Percentiles rank a stretch among this genome's conserved stretches.
Evolutionary conservation across 35 echinoderm and acorn worm species (phyloP).

Genomic region (Anneissia japonica): DNA sequence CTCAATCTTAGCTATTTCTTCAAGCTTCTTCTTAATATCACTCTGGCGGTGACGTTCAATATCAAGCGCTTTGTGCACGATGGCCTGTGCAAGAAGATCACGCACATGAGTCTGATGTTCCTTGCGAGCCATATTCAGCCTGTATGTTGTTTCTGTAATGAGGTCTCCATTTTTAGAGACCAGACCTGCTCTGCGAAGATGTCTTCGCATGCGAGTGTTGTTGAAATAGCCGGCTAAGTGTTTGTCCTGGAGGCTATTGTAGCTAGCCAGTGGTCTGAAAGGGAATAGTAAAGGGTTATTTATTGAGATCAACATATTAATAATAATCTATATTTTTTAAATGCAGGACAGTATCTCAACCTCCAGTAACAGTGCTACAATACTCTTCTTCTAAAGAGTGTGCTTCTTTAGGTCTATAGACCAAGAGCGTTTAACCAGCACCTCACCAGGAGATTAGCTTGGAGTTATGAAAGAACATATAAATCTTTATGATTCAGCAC

Average conservation of each 20-base stretch:
- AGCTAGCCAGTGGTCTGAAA: conserved; percentile 77
- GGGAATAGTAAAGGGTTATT: conserved; percentile 7
- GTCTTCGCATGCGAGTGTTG: conserved; percentile 78
- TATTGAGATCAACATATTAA: too few relatives aligned
- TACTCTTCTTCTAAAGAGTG: too few relatives aligned
- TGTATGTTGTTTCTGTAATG: conserved; percentile 76
- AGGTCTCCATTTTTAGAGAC: conserved; percentile 79
- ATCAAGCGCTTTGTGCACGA: conserved; percentile 91
- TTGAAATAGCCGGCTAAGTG: conserved; percentile 98
- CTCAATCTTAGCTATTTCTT: conserved; percentile 91
- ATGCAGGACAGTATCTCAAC: too few relatives aligned
- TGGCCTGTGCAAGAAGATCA: conserved; percentile 91
- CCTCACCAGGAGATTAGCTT: too few relatives aligned
- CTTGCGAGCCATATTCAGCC: conserved; percentile 88
- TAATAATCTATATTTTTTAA: too few relatives aligned
- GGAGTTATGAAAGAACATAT: too few relatives aligned
- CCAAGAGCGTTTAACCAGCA: too few relatives aligned
- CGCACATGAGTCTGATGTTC: conserved; percentile 91
- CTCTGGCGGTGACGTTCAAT: conserved; percentile 76
- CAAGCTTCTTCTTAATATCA: conserved; percentile 84
- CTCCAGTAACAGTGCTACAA: too few relatives aligned
- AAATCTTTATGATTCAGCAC: too few relatives aligned
- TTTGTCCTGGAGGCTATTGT: conserved; percentile 95
- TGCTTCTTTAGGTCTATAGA: too few relatives aligned
- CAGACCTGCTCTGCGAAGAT: conserved; percentile 77